Percentiles rank a stretch among this genome's conserved stretches.
Evolutionary conservation across 1,140 invertebrate genomes (phyloP).

Genomic region (Hypothenemus hampei): DNA sequence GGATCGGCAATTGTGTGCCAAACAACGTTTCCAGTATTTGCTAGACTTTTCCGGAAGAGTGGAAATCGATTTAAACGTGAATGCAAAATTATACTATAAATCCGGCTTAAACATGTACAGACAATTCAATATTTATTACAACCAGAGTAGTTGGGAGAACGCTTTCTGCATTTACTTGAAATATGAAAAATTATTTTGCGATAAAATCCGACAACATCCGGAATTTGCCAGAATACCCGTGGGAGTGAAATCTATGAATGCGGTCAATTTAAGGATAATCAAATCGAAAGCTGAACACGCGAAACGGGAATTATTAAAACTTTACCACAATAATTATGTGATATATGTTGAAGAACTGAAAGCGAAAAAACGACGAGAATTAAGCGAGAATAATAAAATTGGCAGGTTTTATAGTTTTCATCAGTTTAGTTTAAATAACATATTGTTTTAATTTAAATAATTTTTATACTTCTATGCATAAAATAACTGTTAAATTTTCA

Average conservation of each 20-base stretch:
- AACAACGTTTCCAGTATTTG: no score
- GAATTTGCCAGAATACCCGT: slow-evolving; percentile 10
- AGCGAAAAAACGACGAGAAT: not conserved
- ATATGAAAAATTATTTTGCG: slow-evolving; percentile 17
- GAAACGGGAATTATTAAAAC: slow-evolving; percentile 6
- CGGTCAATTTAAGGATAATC: slow-evolving; percentile 16
- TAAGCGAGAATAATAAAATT: no score
- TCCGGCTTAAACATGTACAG: slow-evolving; percentile 20
- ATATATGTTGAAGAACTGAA: not conserved
- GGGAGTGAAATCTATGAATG: slow-evolving; percentile 9
- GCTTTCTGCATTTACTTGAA: slow-evolving; percentile 15
- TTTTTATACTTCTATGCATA: no score
- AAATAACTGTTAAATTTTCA: no score
- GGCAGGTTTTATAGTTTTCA: no score
- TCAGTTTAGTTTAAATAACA: no score
- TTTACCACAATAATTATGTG: slow-evolving; percentile 2
- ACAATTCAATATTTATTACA: slow-evolving; percentile 14
- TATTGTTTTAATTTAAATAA: no score
- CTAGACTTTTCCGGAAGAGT: not conserved
- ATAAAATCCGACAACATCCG: slow-evolving; percentile 17
- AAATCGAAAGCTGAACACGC: slow-evolving; percentile 11
- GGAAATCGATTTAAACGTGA: slow-evolving; percentile 6
- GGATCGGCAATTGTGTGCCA: no score
- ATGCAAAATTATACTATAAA: slow-evolving; percentile 18
- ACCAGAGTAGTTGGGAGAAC: slow-evolving; percentile 11